These are phyloP conservation scores for Eupeodes latifasciatus DNA, from an alignment of 2,888 invertebrate species.

Conservation along the genomic window DNA sequence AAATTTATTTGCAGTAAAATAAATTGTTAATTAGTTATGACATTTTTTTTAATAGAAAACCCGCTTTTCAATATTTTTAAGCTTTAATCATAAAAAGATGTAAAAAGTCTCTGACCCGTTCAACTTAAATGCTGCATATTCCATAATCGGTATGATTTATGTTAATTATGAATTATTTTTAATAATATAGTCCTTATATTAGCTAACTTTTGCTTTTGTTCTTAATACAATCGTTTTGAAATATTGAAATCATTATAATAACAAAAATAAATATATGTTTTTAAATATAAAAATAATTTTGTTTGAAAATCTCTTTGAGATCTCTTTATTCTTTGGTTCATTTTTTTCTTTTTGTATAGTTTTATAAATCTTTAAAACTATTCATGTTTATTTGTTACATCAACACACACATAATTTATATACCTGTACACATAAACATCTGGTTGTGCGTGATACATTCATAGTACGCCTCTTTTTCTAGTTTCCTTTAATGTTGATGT, in stretches of 20 bases:
- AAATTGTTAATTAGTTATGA: no score
- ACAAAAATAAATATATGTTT: background rate
- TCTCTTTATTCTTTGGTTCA: background rate
- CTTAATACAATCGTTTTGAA: background rate
- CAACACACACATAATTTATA: conserved; percentile 4
- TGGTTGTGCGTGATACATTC: background rate
- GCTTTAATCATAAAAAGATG: background rate
- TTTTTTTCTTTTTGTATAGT: background rate
- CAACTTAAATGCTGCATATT: background rate
- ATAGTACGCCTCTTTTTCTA: background rate
- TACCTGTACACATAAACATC: background rate
- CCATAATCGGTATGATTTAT: background rate
- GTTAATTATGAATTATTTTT: background rate
- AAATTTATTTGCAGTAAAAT: no score
- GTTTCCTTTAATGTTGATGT: no score
- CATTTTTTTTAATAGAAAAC: no score
- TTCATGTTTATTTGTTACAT: background rate
- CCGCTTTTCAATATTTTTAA: no score
- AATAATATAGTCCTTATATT: background rate
- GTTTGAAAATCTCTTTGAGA: background rate
- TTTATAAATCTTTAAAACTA: background rate
- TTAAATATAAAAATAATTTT: conserved; percentile 23
- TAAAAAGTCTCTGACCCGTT: no score
- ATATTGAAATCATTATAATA: background rate
- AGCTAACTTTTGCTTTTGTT: background rate